These are phyloP conservation scores for Sterrhoptilus dennistouni DNA, from an alignment of 2,113 vertebrate species.

Conservation along the genomic window DNA sequence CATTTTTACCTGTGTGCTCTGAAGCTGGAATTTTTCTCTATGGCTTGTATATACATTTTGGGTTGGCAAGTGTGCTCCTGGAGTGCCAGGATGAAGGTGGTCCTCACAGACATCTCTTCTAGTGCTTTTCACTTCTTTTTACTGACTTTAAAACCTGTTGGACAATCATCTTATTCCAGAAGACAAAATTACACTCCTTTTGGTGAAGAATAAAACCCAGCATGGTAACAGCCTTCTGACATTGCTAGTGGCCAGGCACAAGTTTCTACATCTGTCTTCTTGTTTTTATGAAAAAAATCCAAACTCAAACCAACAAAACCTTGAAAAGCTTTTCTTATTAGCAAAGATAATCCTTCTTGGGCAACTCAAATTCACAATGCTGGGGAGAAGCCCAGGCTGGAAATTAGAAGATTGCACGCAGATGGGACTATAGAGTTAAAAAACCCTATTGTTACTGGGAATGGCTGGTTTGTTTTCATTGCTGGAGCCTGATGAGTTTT, in stretches of 20 bases:
- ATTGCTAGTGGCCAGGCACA: neutral
- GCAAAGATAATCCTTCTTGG: neutral
- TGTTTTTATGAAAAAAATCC: neutral
- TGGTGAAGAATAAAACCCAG: neutral
- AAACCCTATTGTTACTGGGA: neutral
- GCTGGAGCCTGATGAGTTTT: neutral
- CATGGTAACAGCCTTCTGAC: neutral
- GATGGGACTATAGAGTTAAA: neutral
- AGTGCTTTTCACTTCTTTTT: neutral
- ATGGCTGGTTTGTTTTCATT: neutral
- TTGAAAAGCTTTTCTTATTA: neutral
- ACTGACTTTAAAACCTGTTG: neutral
- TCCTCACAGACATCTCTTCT: neutral
- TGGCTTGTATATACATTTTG: neutral
- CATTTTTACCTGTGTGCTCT: neutral
- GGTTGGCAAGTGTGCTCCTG: neutral
- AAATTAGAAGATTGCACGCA: accelerated
- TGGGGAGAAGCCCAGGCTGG: neutral
- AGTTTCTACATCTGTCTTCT: neutral
- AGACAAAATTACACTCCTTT: neutral
- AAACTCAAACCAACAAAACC: neutral
- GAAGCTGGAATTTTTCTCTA: neutral
- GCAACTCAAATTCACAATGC: neutral
- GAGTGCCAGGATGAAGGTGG: neutral
- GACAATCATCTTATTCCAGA: neutral